Evolutionary conservation across 2,888 invertebrate genomes (phyloP), one percentile per base, ranked within the genome.

Genomic region (Parascotia fuliginaria): DNA sequence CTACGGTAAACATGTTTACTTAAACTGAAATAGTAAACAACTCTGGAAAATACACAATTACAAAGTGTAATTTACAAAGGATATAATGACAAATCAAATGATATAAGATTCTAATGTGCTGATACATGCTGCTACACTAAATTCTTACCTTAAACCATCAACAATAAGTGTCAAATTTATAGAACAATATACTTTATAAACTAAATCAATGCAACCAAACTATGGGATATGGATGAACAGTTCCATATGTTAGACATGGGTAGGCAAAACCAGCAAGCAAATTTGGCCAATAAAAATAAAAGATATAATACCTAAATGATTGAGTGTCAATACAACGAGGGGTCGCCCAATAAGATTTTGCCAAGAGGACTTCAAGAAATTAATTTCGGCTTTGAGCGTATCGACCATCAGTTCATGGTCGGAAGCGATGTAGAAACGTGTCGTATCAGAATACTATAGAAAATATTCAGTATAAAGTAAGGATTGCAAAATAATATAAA

Each of bases 341-440:
- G 99, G 99, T 77, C 99, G 95, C 78, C 99, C 99, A 83, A 98
- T 95, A 93, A 98, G 97, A 92, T 97, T 97, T 93, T 97, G 97
- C 99, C 99, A 99, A 90, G 97, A 97, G 77, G 97, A 97, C 94
- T 99, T 98, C 93, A 99, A 95, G 94, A 98, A 98, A 94, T 98
- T 97, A 83, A 99, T 96, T 94, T 99, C 98, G 75, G 97, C 97
- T 94, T 98, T 98, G 93, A 98, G 96, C 88, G 97, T 97, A 94
- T 99, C 99, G 85, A 99, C 96, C 96, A 99, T 96, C 93, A 99
- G 95, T 92, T 98, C 98, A 92, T 97, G 97, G 94, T 99, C 99
- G 84, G 98, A 97, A 84, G 98, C 98, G 87, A 99, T 97, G 96
- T 99, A 99, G 95, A 98, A 99, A 88, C 97, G 96, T 84, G 96